Base-by-base conservation (phyloP, 2,797 vertebrate species). In the Acestrorhynchus altus region DNA sequence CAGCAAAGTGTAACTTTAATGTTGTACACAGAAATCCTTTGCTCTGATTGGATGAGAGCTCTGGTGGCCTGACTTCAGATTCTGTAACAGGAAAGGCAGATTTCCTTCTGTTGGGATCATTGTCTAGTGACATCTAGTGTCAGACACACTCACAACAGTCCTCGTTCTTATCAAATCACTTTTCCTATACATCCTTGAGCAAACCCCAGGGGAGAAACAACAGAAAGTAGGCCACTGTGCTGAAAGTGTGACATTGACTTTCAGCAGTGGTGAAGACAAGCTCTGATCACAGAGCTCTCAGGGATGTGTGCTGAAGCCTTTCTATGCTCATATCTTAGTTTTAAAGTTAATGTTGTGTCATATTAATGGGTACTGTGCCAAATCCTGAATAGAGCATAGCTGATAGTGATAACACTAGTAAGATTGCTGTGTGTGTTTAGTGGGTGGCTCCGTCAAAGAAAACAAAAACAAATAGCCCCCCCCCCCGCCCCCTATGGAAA, bases 11-110 rank as follows among this genome's bases (percentile, higher is more conserved):
- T 72, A 54, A 68, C 65, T 74, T 76, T 46, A 67, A 57, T 76
- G 83, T 73, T 74, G 56, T 78, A 77, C 49, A 61, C 68, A 72
- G 78, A 44, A 31, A 75, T 46, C 24, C 49, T 74, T 20, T 69
- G 68, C 83, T 89, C 78, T 92, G 90, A 94, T 93, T 93, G 93
- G 93, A 22, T 65, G 60, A 78, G 40, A 80, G 44, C 76, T 74
- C 72, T 79, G 85, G 92, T 94, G 92, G 92, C 77, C 89, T 94
- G 93, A 94, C 91, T 92, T 83, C 85, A 86, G 8, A 40, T 67
- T 84, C 63, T 60, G 78, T 73, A 65, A 75, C 60, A 77, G 81
- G 68, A 28, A 60, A 78, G 83, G 76, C 66, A 35, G 18, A 40
- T 72, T 65, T 73, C 18, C 69, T 76, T 31, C 40, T 56, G 28